phyloP scores from a whole-genome alignment of 2,113 vertebrate genomes.

The Leuciscus idus region DNA sequence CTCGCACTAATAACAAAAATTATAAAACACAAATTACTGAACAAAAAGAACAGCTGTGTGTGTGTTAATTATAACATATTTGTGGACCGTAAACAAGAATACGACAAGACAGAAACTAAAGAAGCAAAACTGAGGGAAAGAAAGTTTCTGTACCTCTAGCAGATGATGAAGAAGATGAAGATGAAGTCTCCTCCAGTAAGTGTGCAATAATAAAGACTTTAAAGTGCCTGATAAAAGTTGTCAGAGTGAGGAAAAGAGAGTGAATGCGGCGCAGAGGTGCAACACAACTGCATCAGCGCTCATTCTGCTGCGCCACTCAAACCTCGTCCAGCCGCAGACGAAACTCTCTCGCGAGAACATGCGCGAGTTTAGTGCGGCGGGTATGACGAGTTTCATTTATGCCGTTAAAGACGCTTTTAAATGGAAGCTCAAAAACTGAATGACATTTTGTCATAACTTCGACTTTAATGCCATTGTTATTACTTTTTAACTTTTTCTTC shows the following conservation, averaged over 20 bases:
- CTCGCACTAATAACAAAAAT: background rate
- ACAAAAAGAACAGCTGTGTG: background rate
- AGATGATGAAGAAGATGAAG: conserved; percentile 39
- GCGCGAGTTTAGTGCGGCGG: background rate
- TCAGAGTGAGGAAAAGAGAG: conserved; percentile 9
- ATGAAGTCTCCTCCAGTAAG: background rate
- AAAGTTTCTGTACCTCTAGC: conserved; percentile 34
- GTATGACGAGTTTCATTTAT: no score
- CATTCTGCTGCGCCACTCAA: background rate
- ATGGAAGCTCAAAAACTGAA: no score
- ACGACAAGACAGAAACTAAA: background rate
- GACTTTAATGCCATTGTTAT: no score
- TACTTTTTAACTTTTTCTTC: no score
- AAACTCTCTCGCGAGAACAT: conserved; percentile 21
- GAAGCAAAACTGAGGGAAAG: background rate
- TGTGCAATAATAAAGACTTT: background rate
- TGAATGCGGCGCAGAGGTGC: background rate
- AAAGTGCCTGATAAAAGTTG: background rate
- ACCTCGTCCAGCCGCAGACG: conserved; percentile 10
- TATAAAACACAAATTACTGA: background rate
- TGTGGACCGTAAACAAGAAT: background rate
- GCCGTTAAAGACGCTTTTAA: no score
- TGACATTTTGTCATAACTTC: no score
- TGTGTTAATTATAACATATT: background rate
- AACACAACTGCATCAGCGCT: conserved; percentile 12